Evolutionary conservation across 2,888 invertebrate species (phyloP).

Genomic region (Lycocerus yunnanus): DNA sequence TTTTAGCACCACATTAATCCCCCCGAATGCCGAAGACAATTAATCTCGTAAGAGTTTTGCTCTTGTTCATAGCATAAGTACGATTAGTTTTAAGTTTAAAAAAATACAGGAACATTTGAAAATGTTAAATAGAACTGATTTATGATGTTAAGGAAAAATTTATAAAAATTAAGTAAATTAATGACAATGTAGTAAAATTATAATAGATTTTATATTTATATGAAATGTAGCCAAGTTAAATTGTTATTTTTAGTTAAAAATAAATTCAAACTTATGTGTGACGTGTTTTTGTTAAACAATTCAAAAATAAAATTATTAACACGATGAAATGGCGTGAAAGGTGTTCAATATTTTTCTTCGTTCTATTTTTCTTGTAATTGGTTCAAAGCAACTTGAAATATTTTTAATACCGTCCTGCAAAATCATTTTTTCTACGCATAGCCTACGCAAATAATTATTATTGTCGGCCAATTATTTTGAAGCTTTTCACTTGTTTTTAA

Average conservation of each 20-base stretch:
- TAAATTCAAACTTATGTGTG: neutral
- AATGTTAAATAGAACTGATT: neutral
- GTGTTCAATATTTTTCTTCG: neutral
- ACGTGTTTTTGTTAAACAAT: neutral
- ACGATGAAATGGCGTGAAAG: neutral
- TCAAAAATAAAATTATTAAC: neutral
- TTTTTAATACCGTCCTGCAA: neutral
- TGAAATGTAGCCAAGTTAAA: neutral
- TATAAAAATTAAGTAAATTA: neutral
- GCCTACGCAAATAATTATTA: too few relatives aligned
- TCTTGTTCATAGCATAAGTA: neutral
- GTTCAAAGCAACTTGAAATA: neutral
- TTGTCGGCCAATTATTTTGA: too few relatives aligned
- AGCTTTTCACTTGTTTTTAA: too few relatives aligned
- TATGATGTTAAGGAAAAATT: neutral
- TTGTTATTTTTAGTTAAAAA: neutral
- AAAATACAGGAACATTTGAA: neutral
- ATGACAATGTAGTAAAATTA: neutral
- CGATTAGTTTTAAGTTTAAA: neutral
- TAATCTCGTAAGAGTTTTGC: too few relatives aligned
- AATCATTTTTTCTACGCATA: too few relatives aligned
- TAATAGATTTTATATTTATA: neutral
- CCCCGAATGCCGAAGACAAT: too few relatives aligned
- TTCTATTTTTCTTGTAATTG: too few relatives aligned
- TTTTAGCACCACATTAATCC: neutral